A percentile compares a stretch with the other conserved stretches of the same genome.
Conservation (phyloP, 2,113 vertebrate species). For the Chlorodrepanis virens region DNA sequence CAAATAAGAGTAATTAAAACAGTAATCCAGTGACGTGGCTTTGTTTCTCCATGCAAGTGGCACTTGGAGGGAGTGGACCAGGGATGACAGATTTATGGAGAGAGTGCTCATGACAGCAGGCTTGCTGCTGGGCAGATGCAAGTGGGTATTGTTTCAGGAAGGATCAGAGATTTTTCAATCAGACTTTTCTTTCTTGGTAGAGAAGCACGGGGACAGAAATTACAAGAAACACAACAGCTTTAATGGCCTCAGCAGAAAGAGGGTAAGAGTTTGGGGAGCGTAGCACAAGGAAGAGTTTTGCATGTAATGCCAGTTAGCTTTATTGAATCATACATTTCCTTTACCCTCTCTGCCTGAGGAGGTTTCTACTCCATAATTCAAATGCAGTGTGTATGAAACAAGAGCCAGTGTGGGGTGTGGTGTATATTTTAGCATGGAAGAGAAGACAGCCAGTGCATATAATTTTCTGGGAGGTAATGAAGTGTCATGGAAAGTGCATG, state of each 20-base stretch:
- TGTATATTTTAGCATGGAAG: constrained; percentile 22
- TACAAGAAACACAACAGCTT: not conserved
- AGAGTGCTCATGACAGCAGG: not conserved
- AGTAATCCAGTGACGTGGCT: not conserved
- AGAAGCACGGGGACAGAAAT: constrained; percentile 29
- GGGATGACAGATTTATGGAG: constrained; percentile 58
- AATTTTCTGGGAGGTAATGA: constrained; percentile 1
- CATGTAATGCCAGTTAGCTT: constrained; percentile 35
- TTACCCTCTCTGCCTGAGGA: not conserved
- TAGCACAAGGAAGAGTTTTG: constrained; percentile 23
- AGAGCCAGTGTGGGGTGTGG: not conserved
- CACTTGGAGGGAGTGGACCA: constrained; percentile 31
- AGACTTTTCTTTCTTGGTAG: constrained; percentile 19
- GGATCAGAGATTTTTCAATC: constrained; percentile 48
- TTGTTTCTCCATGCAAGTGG: constrained; percentile 29
- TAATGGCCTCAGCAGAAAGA: constrained; percentile 20
- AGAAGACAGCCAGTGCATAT: not conserved
- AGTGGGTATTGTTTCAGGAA: constrained; percentile 46
- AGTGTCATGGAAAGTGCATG: not conserved
- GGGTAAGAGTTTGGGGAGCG: not conserved
- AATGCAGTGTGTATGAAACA: not conserved
- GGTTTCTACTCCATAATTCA: constrained; percentile 13
- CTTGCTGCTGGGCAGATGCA: constrained; percentile 41
- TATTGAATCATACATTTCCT: constrained; percentile 36
- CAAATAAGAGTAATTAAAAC: constrained; percentile 19